Percentiles rank a stretch among this genome's conserved stretches.
phyloP scores from a whole-genome alignment of 2,797 vertebrate species.

The Micrastur ruficollis region DNA sequence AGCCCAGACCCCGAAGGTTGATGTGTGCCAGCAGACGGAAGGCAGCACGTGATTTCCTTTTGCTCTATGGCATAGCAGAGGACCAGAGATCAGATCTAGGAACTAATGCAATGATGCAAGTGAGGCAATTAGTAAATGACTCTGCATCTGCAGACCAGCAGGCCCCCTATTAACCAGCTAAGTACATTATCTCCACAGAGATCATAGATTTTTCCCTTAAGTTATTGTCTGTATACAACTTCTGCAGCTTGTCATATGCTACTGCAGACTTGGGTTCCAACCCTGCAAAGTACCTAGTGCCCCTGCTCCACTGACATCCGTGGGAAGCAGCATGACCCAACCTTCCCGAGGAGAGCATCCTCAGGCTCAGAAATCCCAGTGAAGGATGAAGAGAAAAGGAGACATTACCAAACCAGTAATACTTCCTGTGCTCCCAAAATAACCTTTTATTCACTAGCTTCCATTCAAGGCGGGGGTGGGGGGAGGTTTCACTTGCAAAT shows the following conservation, averaged over 20 bases:
- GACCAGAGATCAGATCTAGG: not conserved
- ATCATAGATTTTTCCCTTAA: not conserved
- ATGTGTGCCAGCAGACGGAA: not conserved
- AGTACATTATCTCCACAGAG: not conserved
- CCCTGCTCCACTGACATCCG: rapidly evolving
- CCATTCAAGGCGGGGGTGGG: not conserved
- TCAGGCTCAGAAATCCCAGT: not conserved
- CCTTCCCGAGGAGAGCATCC: not conserved
- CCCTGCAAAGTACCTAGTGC: not conserved
- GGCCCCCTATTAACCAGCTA: conserved; percentile 6
- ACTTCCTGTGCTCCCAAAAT: not conserved
- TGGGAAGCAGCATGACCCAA: rapidly evolving
- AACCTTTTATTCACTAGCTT: not conserved
- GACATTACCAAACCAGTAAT: not conserved
- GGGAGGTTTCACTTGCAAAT: not conserved
- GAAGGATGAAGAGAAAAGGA: not conserved
- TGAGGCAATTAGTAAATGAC: conserved; percentile 18
- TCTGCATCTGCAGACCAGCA: conserved; percentile 31
- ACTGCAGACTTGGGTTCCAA: not conserved
- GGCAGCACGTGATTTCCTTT: not conserved
- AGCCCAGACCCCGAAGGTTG: not conserved
- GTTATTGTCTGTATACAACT: not conserved
- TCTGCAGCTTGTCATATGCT: not conserved
- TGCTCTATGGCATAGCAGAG: not conserved
- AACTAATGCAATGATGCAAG: not conserved